Evolutionary conservation across 2,888 invertebrate genomes (phyloP).

Genomic region (Acronicta alni): DNA sequence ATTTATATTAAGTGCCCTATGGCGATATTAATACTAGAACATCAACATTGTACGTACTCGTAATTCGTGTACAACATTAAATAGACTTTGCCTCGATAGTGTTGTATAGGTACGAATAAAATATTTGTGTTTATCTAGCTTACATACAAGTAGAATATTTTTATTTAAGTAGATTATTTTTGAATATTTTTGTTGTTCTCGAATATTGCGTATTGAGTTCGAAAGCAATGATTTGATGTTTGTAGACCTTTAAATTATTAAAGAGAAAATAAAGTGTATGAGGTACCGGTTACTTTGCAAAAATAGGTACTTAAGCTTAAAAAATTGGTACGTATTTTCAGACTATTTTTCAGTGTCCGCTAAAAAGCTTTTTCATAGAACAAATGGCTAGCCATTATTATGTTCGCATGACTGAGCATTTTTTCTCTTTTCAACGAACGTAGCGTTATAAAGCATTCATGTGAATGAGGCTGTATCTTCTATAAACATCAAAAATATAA

Average conservation of each 20-base stretch:
- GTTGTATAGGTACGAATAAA: slow-evolving; percentile 8
- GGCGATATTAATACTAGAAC: neutral
- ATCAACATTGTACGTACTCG: slow-evolving; percentile 18
- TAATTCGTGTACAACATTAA: slow-evolving; percentile 15
- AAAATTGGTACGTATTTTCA: slow-evolving; percentile 9
- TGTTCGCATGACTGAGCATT: slow-evolving; percentile 1
- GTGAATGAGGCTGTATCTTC: neutral
- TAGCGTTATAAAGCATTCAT: neutral
- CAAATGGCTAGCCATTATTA: neutral
- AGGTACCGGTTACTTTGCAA: neutral
- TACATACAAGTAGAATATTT: no score
- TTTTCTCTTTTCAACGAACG: slow-evolving; percentile 2
- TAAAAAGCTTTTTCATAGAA: slow-evolving; percentile 2
- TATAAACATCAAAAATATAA: neutral
- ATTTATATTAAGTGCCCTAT: neutral
- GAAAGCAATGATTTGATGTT: neutral
- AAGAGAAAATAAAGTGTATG: no score
- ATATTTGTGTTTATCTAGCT: neutral
- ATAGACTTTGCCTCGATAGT: slow-evolving; percentile 2
- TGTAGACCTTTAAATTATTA: no score
- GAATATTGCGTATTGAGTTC: neutral
- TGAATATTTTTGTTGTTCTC: no score
- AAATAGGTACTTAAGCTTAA: slow-evolving; percentile 10
- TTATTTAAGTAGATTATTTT: no score
- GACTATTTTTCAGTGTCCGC: slow-evolving; percentile 1